Evolutionary conservation across 2,888 invertebrate species (phyloP), one percentile per base, ranked within the genome.

Genomic region (Hypena proboscidalis): DNA sequence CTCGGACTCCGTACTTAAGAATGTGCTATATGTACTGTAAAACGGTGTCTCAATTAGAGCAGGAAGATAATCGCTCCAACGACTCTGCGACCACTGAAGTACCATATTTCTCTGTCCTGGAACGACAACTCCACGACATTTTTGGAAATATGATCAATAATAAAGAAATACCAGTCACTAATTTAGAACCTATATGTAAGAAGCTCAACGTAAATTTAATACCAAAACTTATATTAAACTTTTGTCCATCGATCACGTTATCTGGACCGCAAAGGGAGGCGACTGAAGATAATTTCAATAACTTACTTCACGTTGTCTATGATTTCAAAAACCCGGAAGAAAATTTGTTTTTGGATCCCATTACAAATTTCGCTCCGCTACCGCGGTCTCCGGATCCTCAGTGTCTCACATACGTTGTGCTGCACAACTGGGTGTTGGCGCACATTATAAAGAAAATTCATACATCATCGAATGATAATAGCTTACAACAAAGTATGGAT

Each of bases 171-270:
- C 93, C 94, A 2, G 94, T 95, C 0, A 85, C 93, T 1, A 92
- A 93, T 65, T 92, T 96, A 41, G 96, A 96, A 70, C 83, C 91
- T 0, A 92, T 94, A 62, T 95, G 95, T 46, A 91, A 92, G 19
- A 93, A 93, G 58, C 77, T 96, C 9, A 94, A 95, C 71, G 92
- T 96, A 1, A 95, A 96, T 87, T 89, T 95, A 36, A 93, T 95
- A 32, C 95, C 95, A 60, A 94, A 95, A 58, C 92, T 96, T 6
- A 93, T 95, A 2, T 80, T 94, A 2, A 95, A 94, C 76, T 94
- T 94, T 67, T 95, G 95, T 57, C 95, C 95, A 0, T 93, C 92
- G 4, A 91, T 94, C 13, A 85, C 92, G 13, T 76, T 93, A 40
- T 71, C 76, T 1, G 85, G 85, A 3, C 76, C 83, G 1, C 67